Base-by-base conservation (phyloP, 2,888 invertebrate genomes). In the Lordiphosa fenestrarum region DNA sequence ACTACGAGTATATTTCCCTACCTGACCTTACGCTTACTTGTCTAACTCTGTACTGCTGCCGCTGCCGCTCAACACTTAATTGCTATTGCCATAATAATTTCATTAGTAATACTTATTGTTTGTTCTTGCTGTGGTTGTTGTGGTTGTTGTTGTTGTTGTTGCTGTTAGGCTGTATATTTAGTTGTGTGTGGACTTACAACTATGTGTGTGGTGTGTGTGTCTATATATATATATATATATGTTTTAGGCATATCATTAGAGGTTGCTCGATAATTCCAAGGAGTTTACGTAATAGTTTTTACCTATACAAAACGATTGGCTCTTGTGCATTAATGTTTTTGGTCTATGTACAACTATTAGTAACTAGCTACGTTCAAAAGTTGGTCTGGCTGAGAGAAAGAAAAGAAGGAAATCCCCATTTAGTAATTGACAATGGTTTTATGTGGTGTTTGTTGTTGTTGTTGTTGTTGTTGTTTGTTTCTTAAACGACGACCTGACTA, bases 71-170 rank as follows among this genome's bases (percentile, higher is more conserved):
- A 70, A 70, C 70, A 69, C 66, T 64, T 63, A 63, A 13, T n/a
- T n/a, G n/a, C 65, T 49, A 53, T 67, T 54, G 54, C 67, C 51
- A 55, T 44, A 44, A 50, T 50, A 50, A 39, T 38, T 44, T 58
- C 53, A 57, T 61, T 67, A 69, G 67, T 72, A 72, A 72, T 72
- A 72, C 72, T 72, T 72, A 72, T 72, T 72, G 72, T 71, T 71
- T 71, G 53, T 42, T 25, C 25, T 25, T 25, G 25, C 25, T 23
- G 39, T 39, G 39, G 15, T 15, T 39, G 39, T 21, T 23, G 40
- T 21, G 9, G 19, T 40, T 40, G 9, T 40, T 40, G 2, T 19
- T 21, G 10, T 40, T 4, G 15, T 21, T 39, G 3, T 23, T 40
- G 19, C 40, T 25, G 13, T 38, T 13, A 15, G 13, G n/a, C 13